Percentiles rank a stretch among this genome's conserved stretches.
Evolutionary conservation across 2,113 vertebrate genomes (phyloP).

Genomic region (Climacteris rufus): DNA sequence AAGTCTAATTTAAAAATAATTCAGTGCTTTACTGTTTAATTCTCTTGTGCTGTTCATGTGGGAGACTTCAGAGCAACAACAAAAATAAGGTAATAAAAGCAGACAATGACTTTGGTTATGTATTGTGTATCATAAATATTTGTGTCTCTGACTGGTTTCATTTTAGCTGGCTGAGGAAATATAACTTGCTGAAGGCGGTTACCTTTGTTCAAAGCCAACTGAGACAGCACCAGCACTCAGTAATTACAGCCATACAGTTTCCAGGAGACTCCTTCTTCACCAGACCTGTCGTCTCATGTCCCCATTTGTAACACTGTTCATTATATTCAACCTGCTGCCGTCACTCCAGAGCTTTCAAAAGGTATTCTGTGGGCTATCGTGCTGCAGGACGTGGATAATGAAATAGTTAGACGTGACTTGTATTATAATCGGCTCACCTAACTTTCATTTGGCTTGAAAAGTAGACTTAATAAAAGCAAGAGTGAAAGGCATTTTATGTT

Average conservation of each 20-base stretch:
- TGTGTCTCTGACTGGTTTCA: conserved; percentile 62
- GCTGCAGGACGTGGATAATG: conserved; percentile 79
- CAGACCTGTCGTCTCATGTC: conserved; percentile 66
- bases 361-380: conserved; percentile 79
- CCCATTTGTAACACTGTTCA: conserved; percentile 76
- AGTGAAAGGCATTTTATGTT: conserved; percentile 73
- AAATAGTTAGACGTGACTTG: conserved; percentile 79
- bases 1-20: conserved; percentile 53
- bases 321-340: conserved; percentile 78
- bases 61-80: conserved; percentile 48
- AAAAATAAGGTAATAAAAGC: conserved; percentile 64
- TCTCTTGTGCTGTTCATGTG: conserved; percentile 38
- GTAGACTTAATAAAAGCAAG: conserved; percentile 77
- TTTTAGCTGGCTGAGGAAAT: conserved; percentile 70
- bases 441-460: conserved; percentile 74
- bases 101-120: conserved; percentile 59
- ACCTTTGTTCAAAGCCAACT: conserved; percentile 67
- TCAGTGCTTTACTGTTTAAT: conserved; percentile 40
- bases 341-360: conserved; percentile 79
- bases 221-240: conserved; percentile 66
- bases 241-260: conserved; percentile 74
- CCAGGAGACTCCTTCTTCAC: conserved; percentile 68
- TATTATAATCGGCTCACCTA: conserved; percentile 78
- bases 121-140: conserved; percentile 66
- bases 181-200: conserved; percentile 65